These are phyloP conservation scores for Corticium candelabrum DNA, from an alignment of 37 sponge, comb jelly and placozoan species.

Conservation along the genomic window DNA sequence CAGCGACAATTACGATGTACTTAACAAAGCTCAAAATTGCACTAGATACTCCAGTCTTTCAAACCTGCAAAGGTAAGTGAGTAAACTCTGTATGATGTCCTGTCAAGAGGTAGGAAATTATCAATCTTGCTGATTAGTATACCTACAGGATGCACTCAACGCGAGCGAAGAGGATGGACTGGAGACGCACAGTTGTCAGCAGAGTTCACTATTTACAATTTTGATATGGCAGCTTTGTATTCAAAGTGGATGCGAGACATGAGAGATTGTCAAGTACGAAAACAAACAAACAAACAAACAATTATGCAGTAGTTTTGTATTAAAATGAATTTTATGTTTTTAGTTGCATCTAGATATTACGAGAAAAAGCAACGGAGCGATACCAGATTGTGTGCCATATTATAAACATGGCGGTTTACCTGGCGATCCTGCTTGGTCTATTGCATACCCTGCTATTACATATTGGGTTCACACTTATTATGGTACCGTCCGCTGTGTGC, in stretches of 20 bases:
- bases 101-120: too few species aligned
- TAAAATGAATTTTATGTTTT: too few species aligned
- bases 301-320: too few species aligned
- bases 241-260: conserved; percentile 1
- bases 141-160: conserved; percentile 9
- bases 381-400: not conserved
- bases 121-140: not conserved
- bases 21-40: not conserved
- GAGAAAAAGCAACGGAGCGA: too few species aligned
- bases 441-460: not conserved
- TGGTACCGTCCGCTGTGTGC: too few species aligned
- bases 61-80: not conserved
- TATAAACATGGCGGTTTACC: not conserved
- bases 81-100: too few species aligned
- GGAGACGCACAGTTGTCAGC: conserved; percentile 6
- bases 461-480: not conserved
- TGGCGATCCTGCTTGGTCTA: not conserved
- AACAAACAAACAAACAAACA: not conserved
- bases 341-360: too few species aligned
- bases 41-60: not conserved
- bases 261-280: not conserved
- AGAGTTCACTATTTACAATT: not conserved
- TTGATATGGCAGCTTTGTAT: conserved; percentile 2
- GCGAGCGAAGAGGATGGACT: conserved; percentile 3
- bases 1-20: not conserved